Base-by-base conservation (phyloP, 2,888 invertebrate genomes). In the Diploptera punctata region DNA sequence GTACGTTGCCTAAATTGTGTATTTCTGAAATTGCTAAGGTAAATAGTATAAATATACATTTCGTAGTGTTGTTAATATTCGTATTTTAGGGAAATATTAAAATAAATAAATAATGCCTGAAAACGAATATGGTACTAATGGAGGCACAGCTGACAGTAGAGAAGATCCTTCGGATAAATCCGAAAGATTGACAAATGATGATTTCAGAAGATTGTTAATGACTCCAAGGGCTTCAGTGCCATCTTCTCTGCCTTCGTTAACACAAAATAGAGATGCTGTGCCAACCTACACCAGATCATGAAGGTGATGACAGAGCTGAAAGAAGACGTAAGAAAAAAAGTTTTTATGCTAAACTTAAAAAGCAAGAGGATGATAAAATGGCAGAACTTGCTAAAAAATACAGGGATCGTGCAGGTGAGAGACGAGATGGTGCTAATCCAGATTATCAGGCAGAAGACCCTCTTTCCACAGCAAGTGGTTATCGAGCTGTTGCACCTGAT, bases 401-500 rank as follows among this genome's bases (percentile, higher is more conserved):
- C 82, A 87, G 97, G 73, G 97, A 97, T 81, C 86, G 97, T 71
- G 97, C 98, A 0, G 87, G 93, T 54, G 98, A 99, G 82, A 87
- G 99, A 73, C 85, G 98, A 76, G 97, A 96, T 79, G 97, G 97
- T 0, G 88, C 86, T 0, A 87, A 89, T 78, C 93, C 93, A 5
- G 97, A 97, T 79, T 90, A 94, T 77, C 91, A 91, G 74, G 89
- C 91, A 5, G 90, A 91, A 68, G 95, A 97, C 80, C 93, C 95
- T 0, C 93, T 95, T 75, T 91, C 93, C 60, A 94, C 92, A 21
- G 93, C 95, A 4, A 93, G 93, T 80, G 94, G 93, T 38, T 95
- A 95, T 80, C 83, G 97, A 79, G 98, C 99, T 7, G 98, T 99
- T 0, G 99, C 98, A 2, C 98, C 98, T 0, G 98, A 98, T 85